Conservation (phyloP, 2,888 invertebrate species). For the Alloscopus bannaensis region DNA sequence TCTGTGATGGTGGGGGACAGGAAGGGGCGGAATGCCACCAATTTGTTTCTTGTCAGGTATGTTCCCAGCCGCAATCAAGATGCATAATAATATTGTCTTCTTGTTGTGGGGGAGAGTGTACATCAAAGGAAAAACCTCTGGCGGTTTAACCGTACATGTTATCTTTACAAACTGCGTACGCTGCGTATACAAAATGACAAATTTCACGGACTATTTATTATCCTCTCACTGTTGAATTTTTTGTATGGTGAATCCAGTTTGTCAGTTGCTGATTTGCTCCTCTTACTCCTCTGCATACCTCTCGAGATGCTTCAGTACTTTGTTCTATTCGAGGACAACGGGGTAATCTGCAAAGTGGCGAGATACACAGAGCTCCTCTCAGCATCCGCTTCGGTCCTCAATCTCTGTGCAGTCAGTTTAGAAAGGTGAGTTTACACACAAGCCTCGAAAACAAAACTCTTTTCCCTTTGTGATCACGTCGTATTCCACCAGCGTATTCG, state of each 20-base stretch:
- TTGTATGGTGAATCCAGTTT: too few relatives aligned
- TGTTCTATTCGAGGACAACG: constrained; percentile 76
- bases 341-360: constrained; percentile 77
- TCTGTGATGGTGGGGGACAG: constrained; percentile 76
- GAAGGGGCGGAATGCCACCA: constrained; percentile 74
- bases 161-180: too few relatives aligned
- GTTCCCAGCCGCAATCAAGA: too few relatives aligned
- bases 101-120: too few relatives aligned
- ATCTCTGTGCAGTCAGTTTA: constrained; percentile 77
- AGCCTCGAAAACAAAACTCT: too few relatives aligned
- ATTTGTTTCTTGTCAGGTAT: constrained; percentile 74
- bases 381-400: constrained; percentile 77
- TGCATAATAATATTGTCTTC: too few relatives aligned
- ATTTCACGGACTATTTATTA: too few relatives aligned
- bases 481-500: neutral
- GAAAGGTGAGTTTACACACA: constrained; percentile 77
- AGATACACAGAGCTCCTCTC: constrained; percentile 77
- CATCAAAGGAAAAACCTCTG: too few relatives aligned
- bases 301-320: constrained; percentile 76
- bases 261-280: constrained; percentile 77
- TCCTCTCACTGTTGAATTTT: too few relatives aligned
- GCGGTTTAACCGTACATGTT: too few relatives aligned
- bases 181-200: too few relatives aligned
- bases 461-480: neutral
- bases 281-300: constrained; percentile 77